These are phyloP conservation scores for Acanthiza pusilla DNA, from an alignment of 2,797 vertebrate species.

Conservation along the genomic window DNA sequence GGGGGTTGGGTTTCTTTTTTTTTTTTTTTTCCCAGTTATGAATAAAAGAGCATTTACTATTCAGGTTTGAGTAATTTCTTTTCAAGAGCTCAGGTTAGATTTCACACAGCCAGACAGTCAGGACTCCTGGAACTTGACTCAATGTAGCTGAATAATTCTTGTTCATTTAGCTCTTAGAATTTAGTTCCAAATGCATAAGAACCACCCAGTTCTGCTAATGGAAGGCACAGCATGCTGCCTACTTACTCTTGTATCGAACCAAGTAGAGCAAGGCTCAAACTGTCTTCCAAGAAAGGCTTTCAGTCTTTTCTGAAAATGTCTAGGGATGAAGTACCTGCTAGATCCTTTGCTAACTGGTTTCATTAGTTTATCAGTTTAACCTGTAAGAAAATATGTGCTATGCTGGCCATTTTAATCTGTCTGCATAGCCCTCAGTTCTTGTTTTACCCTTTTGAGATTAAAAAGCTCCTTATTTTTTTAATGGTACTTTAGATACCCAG, in stretches of 20 bases:
- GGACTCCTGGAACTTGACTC: neutral
- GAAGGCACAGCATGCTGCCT: neutral
- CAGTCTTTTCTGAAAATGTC: neutral
- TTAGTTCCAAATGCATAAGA: neutral
- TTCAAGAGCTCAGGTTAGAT: neutral
- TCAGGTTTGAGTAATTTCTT: neutral
- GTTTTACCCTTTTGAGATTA: neutral
- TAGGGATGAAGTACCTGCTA: neutral
- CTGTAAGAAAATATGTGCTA: neutral
- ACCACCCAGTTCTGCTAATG: neutral
- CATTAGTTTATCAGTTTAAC: neutral
- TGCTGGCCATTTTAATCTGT: neutral
- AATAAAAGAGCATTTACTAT: neutral
- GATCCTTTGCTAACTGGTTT: neutral
- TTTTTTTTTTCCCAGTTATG: neutral
- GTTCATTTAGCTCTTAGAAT: neutral
- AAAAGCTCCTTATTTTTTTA: neutral
- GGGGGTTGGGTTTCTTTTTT: neutral
- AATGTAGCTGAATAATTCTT: neutral
- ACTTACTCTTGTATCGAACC: neutral
- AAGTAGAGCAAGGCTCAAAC: neutral
- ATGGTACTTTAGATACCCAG: neutral
- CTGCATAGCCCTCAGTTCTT: neutral
- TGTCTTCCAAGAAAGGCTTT: neutral
- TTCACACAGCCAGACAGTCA: neutral